Evolutionary conservation across 1,140 invertebrate species (phyloP).

Genomic region (Ctenoplectra terminalis): DNA sequence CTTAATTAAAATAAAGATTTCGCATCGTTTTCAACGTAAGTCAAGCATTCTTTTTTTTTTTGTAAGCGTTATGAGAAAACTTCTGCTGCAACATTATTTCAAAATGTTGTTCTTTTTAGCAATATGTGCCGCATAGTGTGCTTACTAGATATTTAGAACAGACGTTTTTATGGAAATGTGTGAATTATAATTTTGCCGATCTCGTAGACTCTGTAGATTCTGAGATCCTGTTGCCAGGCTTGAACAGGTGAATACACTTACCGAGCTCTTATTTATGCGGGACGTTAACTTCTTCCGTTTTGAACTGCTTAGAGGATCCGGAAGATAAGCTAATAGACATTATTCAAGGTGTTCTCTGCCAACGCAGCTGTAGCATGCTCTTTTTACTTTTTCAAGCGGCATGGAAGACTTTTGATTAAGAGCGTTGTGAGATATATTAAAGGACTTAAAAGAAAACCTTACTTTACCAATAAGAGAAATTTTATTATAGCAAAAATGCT

Average conservation of each 20-base stretch:
- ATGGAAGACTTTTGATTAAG: neutral
- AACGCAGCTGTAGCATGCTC: neutral
- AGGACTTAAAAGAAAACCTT: neutral
- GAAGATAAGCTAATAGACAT: neutral
- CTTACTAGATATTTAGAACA: neutral
- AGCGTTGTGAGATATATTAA: neutral
- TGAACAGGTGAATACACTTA: neutral
- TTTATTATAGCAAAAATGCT: too few relatives aligned
- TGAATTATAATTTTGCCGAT: neutral
- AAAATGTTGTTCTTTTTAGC: neutral
- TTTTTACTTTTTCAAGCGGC: neutral
- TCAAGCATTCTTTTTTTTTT: neutral
- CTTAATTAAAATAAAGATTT: neutral
- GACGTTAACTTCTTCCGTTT: neutral
- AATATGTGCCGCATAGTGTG: neutral
- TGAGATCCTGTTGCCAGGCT: neutral
- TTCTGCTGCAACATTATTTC: neutral
- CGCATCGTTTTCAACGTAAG: neutral
- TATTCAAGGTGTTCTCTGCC: neutral
- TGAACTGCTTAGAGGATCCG: neutral
- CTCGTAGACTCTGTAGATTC: neutral
- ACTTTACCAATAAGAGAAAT: too few relatives aligned
- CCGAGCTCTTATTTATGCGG: neutral
- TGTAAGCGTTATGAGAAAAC: neutral
- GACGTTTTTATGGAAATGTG: neutral